Evolutionary conservation across 2,113 vertebrate species (phyloP), one percentile per base, ranked within the genome.

Genomic region (Opisthocomus hoazin): DNA sequence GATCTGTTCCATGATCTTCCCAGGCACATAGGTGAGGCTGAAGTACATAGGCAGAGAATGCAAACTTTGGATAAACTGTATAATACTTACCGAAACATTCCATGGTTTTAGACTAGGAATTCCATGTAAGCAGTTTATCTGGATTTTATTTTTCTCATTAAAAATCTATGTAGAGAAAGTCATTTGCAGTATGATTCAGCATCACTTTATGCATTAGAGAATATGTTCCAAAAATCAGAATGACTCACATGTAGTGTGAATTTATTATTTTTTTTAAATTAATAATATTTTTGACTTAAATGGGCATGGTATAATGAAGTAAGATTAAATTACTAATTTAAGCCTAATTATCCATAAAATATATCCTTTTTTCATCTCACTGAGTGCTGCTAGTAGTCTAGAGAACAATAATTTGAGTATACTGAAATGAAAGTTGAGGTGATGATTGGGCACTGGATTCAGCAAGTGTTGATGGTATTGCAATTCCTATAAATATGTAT

Each of bases 101-200:
- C 11, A 0, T 51, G 16, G 3, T 46, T 75, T 84, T 61, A 57
- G 53, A 53, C 17, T 29, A 53, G 43, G 64, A 9, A 39, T 77
- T 76, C 76, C 10, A 53, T 57, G 30, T 87, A 57, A 71, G 23
- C 21, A 63, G 8, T 61, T 71, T 58, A 66, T 30, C 4, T 46
- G 8, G 12, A 60, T 60, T 89, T 84, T 66, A 65, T 80, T 84
- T 87, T 94, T 70, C 32, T 76, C 11, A n/a, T 76, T 84, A 43
- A 84, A 69, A 58, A 34, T n/a, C 7, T 41, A 24, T 57, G 80
- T 87, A 92, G 29, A 6, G 45, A 24, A 56, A 75, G 12, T 20
- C 4, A 45, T 77, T 66, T 71, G 34, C 13, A 32, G 20, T 53
- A 37, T 27, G 41, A 17, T 66, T 51, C 60, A 69, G 11, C 7